Evolutionary conservation across 2,888 invertebrate species (phyloP).

Genomic region (Galerucella nymphaeae): DNA sequence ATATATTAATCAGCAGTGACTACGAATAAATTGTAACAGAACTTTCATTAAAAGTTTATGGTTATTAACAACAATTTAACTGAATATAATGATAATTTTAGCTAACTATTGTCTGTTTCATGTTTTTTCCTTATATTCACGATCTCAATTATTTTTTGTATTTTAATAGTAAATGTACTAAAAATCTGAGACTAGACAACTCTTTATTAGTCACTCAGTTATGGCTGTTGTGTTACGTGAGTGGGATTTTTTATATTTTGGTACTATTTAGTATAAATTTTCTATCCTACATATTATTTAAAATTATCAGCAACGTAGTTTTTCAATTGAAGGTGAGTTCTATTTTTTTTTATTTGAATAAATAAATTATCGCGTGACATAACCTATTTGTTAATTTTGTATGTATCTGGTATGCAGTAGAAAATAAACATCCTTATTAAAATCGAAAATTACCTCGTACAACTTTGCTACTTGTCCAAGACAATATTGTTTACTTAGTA

Average conservation of each 20-base stretch:
- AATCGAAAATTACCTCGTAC: no score
- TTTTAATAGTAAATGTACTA: neutral
- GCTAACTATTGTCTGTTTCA: neutral
- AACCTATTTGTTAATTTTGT: neutral
- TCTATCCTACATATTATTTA: neutral
- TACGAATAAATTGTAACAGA: neutral
- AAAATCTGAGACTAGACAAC: no score
- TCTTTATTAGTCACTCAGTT: no score
- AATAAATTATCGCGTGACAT: neutral
- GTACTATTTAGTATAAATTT: neutral
- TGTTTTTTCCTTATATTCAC: neutral
- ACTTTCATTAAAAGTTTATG: neutral
- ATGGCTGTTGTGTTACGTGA: neutral
- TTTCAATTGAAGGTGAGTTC: neutral
- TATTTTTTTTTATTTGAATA: neutral
- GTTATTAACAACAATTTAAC: neutral
- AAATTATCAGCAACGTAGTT: neutral
- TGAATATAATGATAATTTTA: neutral
- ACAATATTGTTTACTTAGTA: no score
- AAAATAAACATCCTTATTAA: no score
- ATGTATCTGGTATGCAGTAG: no score
- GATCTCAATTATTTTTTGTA: neutral
- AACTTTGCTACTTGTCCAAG: no score
- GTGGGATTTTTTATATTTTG: neutral
- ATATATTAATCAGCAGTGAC: neutral